A percentile compares a stretch with the other conserved stretches of the same genome.
Evolutionary conservation across 2,113 vertebrate genomes (phyloP).

Genomic region (Microtus montanus): DNA sequence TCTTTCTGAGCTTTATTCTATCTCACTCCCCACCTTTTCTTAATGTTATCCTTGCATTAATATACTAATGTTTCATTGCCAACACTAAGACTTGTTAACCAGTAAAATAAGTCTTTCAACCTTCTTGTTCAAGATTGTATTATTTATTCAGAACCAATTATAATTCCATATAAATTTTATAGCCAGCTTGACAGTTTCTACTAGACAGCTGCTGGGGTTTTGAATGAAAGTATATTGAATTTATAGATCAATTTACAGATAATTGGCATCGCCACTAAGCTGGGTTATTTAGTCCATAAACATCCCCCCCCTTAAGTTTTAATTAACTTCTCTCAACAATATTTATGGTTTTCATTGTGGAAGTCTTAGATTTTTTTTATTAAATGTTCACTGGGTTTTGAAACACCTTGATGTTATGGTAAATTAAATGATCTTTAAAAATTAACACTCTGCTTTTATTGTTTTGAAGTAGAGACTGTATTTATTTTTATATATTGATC

Average conservation of each 20-base stretch:
- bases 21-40: neutral
- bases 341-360: neutral
- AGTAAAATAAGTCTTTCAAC: conserved; percentile 19
- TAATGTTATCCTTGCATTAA: neutral
- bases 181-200: neutral
- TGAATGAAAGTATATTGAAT: neutral
- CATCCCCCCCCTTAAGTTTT: neutral
- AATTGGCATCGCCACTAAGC: conserved; percentile 42
- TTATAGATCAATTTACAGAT: conserved; percentile 42
- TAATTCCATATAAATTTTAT: conserved; percentile 33
- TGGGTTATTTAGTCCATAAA: conserved; percentile 51
- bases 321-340: conserved; percentile 45
- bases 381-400: neutral
- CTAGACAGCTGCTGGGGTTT: neutral
- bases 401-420: neutral
- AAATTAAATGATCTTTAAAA: neutral
- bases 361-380: neutral
- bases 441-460: conserved; percentile 16
- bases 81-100: neutral
- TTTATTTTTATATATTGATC: neutral
- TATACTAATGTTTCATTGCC: neutral
- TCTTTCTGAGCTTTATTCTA: neutral
- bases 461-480: neutral
- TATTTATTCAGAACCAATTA: conserved; percentile 30
- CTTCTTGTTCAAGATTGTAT: neutral